phyloP scores from a whole-genome alignment of 2,888 invertebrate species.

The Julus scandinavius region DNA sequence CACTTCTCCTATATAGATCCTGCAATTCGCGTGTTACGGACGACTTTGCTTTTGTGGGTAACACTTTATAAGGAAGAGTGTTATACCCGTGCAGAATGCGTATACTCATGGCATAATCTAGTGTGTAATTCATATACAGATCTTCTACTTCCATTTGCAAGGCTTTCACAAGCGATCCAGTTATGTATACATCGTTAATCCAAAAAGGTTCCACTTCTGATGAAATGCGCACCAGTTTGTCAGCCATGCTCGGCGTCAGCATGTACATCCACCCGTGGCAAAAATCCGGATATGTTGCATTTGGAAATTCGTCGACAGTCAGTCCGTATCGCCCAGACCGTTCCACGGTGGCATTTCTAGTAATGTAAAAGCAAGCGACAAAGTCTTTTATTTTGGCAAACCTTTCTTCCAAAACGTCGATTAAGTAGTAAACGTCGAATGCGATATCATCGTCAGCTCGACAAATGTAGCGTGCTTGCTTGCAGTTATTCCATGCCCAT shows the following conservation, averaged over 20 bases:
- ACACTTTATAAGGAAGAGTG: conserved; percentile 35
- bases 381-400: conserved; percentile 14
- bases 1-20: conserved; percentile 42
- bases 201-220: conserved; percentile 48
- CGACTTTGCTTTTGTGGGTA: conserved; percentile 48
- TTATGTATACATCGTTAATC: conserved; percentile 56
- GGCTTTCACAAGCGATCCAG: conserved; percentile 48
- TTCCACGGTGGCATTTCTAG: conserved; percentile 22
- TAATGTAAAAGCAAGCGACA: conserved; percentile 52
- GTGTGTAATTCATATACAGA: conserved; percentile 37
- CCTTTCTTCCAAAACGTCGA: conserved; percentile 41
- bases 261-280: conserved; percentile 55
- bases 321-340: conserved; percentile 50
- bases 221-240: conserved; percentile 20
- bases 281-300: conserved; percentile 26
- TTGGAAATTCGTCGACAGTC: background rate
- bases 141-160: conserved; percentile 22
- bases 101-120: conserved; percentile 36
- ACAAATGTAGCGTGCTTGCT: conserved; percentile 37
- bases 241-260: conserved; percentile 44
- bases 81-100: background rate
- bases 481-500: conserved; percentile 53
- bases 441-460: conserved; percentile 54
- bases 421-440: conserved; percentile 48
- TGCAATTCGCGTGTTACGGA: conserved; percentile 26